Base-by-base conservation (phyloP, 92 coral and sea anemone species). In the Zoanthus solanderi region DNA sequence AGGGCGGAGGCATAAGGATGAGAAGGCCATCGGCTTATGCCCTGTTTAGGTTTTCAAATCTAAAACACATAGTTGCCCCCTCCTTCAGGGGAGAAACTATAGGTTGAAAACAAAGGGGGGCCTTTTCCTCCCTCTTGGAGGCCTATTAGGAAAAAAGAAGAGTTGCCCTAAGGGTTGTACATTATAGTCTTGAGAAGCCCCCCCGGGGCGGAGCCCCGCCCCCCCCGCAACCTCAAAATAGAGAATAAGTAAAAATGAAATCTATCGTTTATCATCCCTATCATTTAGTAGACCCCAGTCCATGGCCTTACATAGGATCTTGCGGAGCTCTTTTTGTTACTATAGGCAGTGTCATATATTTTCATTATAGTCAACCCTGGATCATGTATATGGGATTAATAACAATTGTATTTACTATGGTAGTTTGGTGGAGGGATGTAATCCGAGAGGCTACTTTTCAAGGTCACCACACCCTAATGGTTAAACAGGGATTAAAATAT, bases 281-380 rank as follows among this genome's bases (percentile, higher is more conserved):
- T 94, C 98, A 94, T 93, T 93, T 94, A 89, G 98, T 94, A 76
- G 98, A 94, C 90, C 96, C 96, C 78, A 90, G 94, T 83, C 98
- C 98, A 83, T 94, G 98, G 93, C 98, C 98, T 79, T 91, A 87
- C 90, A 75, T 87, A 85, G 98, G 96, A 79, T 92, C 98, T 74
- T 88, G 92, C 82, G 95, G 94, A 78, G 96, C 96, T 88, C 92
- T 91, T 89, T 92, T 91, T 87, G 87, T 94, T 53, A 94, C 98
- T 91, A 90, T 95, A 78, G 98, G 98, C 75, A 79, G 93, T 88
- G 95, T 95, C 58, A 84, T 93, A 74, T 94, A 90, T 89, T 95
- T 95, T 91, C 98, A 95, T 93, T 95, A 91, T 93, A 92, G 98
- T 80, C 90, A 93, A 78, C 78, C 88, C 84, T 90, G 92, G 89